A percentile compares a stretch with the other conserved stretches of the same genome.
These are phyloP conservation scores for Redunca redunca DNA, from an alignment of 2,113 vertebrate species.

Conservation along the genomic window DNA sequence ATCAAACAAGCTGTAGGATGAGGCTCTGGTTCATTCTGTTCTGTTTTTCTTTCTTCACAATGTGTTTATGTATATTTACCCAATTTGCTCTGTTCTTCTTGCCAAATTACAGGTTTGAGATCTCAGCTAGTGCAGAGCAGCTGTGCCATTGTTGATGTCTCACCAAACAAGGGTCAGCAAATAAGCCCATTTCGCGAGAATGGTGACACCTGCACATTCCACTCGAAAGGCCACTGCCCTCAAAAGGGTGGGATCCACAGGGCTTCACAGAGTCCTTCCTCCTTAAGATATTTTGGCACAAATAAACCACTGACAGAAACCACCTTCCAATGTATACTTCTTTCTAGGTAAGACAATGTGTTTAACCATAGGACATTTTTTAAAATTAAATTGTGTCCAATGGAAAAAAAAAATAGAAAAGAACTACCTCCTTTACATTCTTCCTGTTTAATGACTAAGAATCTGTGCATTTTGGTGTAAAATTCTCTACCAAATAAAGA, in stretches of 20 bases:
- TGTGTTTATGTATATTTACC: constrained; percentile 83
- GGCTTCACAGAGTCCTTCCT: neutral
- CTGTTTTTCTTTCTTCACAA: constrained; percentile 80
- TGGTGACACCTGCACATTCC: neutral
- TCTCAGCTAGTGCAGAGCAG: constrained; percentile 76
- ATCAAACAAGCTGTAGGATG: constrained; percentile 82
- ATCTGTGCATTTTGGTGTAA: neutral
- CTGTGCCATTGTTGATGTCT: constrained; percentile 77
- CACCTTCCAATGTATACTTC: neutral
- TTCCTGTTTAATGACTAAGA: neutral
- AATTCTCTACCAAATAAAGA: constrained; percentile 11
- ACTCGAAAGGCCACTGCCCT: neutral
- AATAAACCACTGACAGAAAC: constrained; percentile 31
- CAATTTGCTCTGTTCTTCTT: constrained; percentile 77
- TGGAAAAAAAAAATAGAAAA: neutral
- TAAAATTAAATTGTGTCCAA: neutral
- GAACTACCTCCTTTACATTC: neutral
- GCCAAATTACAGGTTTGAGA: constrained; percentile 85
- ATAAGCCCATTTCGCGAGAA: neutral
- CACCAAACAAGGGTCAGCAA: constrained; percentile 71
- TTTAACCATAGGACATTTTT: neutral
- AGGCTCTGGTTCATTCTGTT: constrained; percentile 79
- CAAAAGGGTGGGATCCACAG: neutral
- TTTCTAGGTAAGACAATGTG: neutral
- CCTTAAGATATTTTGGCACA: neutral